Evolutionary conservation across 2,113 vertebrate species (phyloP).

Genomic region (Pycnonotus jocosus): DNA sequence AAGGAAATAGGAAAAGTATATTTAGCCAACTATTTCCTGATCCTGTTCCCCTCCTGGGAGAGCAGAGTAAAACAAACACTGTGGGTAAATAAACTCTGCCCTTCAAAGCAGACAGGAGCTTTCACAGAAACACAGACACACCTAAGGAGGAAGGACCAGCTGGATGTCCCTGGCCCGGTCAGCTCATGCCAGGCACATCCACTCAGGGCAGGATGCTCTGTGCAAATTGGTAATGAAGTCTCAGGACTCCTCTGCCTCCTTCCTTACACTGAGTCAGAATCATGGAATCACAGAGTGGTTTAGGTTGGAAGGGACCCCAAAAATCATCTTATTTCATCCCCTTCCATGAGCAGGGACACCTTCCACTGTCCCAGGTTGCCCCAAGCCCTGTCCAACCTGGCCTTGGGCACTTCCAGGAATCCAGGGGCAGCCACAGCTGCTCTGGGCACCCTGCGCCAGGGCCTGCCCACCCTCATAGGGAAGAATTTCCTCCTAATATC

Average conservation of each 20-base stretch:
- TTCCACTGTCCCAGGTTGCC: accelerated
- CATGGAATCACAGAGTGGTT: not conserved
- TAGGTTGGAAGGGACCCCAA: not conserved
- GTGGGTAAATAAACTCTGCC: not conserved
- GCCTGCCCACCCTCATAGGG: not conserved
- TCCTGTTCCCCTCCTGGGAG: not conserved
- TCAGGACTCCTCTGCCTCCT: not conserved
- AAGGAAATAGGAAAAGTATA: not conserved
- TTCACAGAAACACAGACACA: not conserved
- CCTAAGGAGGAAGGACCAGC: not conserved
- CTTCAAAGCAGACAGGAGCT: not conserved
- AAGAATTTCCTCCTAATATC: not conserved
- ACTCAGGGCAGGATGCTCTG: not conserved
- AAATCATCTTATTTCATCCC: not conserved
- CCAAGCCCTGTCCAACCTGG: accelerated
- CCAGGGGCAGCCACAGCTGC: not conserved
- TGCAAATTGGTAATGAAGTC: not conserved
- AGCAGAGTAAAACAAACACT: not conserved
- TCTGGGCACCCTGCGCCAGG: not conserved
- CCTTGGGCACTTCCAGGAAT: not conserved
- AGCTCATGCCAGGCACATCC: not conserved
- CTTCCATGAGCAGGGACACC: not conserved
- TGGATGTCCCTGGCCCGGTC: not conserved
- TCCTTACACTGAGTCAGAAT: not conserved
- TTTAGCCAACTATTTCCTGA: slow-evolving; percentile 27